These are phyloP conservation scores for Notospermus geniculatus DNA, from an alignment of 1,140 invertebrate genomes.

Conservation along the genomic window DNA sequence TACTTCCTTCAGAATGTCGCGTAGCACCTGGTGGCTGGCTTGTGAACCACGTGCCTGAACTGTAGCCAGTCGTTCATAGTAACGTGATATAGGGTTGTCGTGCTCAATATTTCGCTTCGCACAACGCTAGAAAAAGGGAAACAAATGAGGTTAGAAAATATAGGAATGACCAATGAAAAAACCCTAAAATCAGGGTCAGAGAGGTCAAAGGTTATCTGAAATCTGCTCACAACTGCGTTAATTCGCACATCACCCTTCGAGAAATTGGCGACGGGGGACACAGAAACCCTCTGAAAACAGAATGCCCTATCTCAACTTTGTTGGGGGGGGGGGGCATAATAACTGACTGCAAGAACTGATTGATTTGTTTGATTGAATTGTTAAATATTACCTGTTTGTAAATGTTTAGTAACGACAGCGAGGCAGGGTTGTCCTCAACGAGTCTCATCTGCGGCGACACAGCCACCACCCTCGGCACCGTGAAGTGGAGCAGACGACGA, in stretches of 20 bases:
- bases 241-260: too few relatives aligned
- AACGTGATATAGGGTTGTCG: constrained; percentile 82
- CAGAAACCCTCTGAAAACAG: too few relatives aligned
- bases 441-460: constrained; percentile 93
- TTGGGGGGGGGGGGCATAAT: too few relatives aligned
- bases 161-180: too few relatives aligned
- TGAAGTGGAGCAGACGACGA: constrained; percentile 86
- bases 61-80: constrained; percentile 87
- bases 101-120: constrained; percentile 76
- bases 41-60: constrained; percentile 83
- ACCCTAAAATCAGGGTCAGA: too few relatives aligned
- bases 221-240: too few relatives aligned
- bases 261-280: too few relatives aligned
- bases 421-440: constrained; percentile 93
- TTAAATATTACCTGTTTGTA: constrained; percentile 75
- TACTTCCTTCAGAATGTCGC: constrained; percentile 86
- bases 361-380: too few relatives aligned
- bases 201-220: too few relatives aligned
- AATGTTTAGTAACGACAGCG: constrained; percentile 86
- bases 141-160: too few relatives aligned
- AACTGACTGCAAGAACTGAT: too few relatives aligned
- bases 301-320: too few relatives aligned
- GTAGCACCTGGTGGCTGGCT: constrained; percentile 84
- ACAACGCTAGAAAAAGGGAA: constrained; percentile 70
- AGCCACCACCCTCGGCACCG: constrained; percentile 89